phyloP scores from a whole-genome alignment of 2,888 invertebrate species.

The Parapristionchus giblindavisi region DNA sequence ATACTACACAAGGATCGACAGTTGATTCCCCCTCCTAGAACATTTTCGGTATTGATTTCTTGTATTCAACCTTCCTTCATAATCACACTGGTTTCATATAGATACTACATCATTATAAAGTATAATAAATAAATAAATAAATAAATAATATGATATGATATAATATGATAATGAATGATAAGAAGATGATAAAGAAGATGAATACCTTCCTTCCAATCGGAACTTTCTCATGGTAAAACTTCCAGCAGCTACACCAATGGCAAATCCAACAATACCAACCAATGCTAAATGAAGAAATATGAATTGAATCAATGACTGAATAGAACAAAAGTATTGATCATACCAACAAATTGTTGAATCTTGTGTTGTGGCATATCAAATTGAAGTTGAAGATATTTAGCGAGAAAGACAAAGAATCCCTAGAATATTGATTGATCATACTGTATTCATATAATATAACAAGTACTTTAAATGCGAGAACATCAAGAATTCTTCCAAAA shows the following conservation, averaged over 20 bases:
- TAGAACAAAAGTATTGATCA: slow-evolving; percentile 1
- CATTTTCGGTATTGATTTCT: too few relatives aligned
- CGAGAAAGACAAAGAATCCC: slow-evolving; percentile 69
- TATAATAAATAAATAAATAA: too few relatives aligned
- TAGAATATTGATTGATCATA: neutral
- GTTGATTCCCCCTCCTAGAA: too few relatives aligned
- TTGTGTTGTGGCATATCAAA: slow-evolving; percentile 68
- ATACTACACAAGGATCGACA: too few relatives aligned
- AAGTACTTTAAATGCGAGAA: slow-evolving; percentile 66
- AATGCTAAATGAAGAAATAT: slow-evolving; percentile 44
- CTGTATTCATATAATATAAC: neutral
- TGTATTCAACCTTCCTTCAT: too few relatives aligned
- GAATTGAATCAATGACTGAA: neutral
- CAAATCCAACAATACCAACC: slow-evolving; percentile 62
- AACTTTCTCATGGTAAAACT: slow-evolving; percentile 56
- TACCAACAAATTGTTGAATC: slow-evolving; percentile 64
- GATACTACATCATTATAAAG: too few relatives aligned
- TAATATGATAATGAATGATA: too few relatives aligned
- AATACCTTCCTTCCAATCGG: slow-evolving; percentile 52
- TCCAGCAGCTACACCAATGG: slow-evolving; percentile 57
- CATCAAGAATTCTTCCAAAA: slow-evolving; percentile 68
- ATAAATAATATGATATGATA: too few relatives aligned
- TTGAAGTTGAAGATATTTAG: slow-evolving; percentile 68
- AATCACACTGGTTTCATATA: too few relatives aligned
- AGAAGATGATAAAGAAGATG: neutral